Evolutionary conservation across 2,888 invertebrate species (phyloP), one percentile per base, ranked within the genome.

Genomic region (Galeopsomyia nigrocyanea): DNA sequence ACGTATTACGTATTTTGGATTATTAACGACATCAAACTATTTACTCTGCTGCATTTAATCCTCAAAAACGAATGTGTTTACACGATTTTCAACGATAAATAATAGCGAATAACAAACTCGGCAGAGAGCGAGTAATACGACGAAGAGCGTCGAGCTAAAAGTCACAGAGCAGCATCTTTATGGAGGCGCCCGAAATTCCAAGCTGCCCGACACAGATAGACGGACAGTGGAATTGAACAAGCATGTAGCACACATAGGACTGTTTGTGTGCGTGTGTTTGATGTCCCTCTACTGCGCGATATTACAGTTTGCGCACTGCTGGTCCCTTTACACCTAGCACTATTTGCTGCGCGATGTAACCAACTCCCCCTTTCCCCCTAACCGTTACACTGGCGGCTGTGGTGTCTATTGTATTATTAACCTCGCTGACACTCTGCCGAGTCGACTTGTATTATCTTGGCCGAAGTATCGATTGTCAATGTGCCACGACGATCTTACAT

Each of bases 361-460:
- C 39, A 10, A 39, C 39, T 7, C 13, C 39, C 1, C 7, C 46
- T 64, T 47, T 31, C 1, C 7, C 46, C 57, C 53, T 31, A 10
- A 26, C 46, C 26, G 10, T 13, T n/a, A 10, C 67, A 22, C 58
- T 46, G 58, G 60, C 53, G n/a, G n/a, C n/a, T n/a, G 65, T 58
- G 10, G 60, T n/a, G n/a, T n/a, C 53, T 60, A 60, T 65, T 60
- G 61, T 13, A 71, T 71, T 71, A 61, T 49, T 61, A 65, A 71
- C 55, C 55, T 26, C 55, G 26, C 21, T 26, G 47, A 47, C 55
- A 17, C n/a, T 47, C 14, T 17, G 55, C 10, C 19, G 50, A 39
- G 39, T 26, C 13, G n/a, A 47, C 56, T 14, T 47, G 10, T 22
- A 55, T 9, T 21, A 67, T 51, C 21, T 31, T 9, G 47, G 46